Conservation (phyloP, 53 echinoderm and acorn worm genomes). For the Stichopus horrens region DNA sequence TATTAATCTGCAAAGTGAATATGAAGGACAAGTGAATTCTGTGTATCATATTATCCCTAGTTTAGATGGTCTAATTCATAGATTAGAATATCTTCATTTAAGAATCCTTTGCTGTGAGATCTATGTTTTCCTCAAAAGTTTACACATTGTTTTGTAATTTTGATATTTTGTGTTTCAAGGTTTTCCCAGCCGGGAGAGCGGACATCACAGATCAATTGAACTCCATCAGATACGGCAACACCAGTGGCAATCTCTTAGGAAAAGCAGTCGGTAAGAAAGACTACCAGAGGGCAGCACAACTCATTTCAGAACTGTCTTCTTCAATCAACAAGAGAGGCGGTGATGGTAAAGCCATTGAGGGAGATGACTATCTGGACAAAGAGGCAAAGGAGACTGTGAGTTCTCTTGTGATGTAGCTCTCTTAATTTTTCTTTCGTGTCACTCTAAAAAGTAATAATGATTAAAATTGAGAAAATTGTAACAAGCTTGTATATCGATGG, state of each 20-base stretch:
- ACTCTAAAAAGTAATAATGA: too few species aligned
- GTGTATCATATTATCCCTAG: background rate
- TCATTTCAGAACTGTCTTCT: conserved; percentile 57
- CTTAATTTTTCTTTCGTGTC: background rate
- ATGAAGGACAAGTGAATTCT: background rate
- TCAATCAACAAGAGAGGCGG: conserved; percentile 53
- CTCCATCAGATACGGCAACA: conserved; percentile 44
- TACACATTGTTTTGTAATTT: too few species aligned
- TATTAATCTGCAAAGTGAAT: too few species aligned
- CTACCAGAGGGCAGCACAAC: conserved; percentile 61
- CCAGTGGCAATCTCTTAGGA: conserved; percentile 43
- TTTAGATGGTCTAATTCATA: too few species aligned
- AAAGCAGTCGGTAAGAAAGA: conserved; percentile 65
- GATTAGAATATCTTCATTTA: too few species aligned
- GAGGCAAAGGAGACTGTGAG: conserved; percentile 1
- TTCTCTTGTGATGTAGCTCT: background rate
- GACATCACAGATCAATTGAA: conserved; percentile 47
- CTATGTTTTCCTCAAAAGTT: too few species aligned
- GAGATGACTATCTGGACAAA: background rate
- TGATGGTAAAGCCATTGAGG: background rate
- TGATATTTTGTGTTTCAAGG: conserved; percentile 49
- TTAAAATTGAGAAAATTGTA: too few species aligned
- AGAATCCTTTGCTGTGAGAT: too few species aligned
- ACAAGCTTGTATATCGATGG: too few species aligned
- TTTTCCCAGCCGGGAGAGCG: conserved; percentile 52